phyloP scores from a whole-genome alignment of 1,140 invertebrate species.

The Drosophila baimaii region DNA sequence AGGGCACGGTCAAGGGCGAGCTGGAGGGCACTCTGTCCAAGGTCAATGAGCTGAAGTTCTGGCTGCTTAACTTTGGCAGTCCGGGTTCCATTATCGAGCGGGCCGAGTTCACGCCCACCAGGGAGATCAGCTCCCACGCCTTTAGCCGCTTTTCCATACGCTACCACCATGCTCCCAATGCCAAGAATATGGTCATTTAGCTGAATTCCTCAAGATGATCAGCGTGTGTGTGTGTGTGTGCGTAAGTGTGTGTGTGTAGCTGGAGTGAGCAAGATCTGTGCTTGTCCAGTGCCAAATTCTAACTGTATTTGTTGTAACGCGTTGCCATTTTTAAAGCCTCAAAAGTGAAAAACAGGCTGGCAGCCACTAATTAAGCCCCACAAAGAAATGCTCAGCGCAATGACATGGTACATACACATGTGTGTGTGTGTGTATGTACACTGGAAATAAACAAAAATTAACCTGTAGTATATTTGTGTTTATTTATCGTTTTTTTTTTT shows the following conservation, averaged over 20 bases:
- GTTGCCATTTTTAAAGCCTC: conserved; percentile 57
- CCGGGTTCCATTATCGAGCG: conserved; percentile 87
- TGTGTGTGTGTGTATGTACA: conserved; percentile 13
- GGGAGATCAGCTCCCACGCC: conserved; percentile 58
- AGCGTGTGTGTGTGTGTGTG: not conserved
- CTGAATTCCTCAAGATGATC: not conserved
- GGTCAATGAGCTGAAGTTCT: conserved; percentile 87
- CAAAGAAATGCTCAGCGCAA: conserved; percentile 56
- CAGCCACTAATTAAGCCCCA: conserved; percentile 73
- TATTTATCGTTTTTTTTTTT: not conserved
- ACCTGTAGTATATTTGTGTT: not conserved
- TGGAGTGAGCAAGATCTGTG: not conserved
- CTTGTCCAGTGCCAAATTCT: conserved; percentile 16
- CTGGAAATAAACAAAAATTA: not conserved
- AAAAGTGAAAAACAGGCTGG: conserved; percentile 40
- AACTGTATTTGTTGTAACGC: conserved; percentile 17
- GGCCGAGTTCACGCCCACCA: conserved; percentile 85
- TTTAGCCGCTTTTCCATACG: conserved; percentile 60
- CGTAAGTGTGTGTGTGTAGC: not conserved
- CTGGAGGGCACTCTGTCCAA: conserved; percentile 86
- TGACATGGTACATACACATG: conserved; percentile 36
- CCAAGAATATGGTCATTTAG: not conserved
- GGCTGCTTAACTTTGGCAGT: conserved; percentile 87
- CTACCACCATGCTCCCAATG: conserved; percentile 6
- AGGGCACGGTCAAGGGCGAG: conserved; percentile 87